A percentile compares a stretch with the other conserved stretches of the same genome.
Conservation (phyloP, 1,140 invertebrate genomes). For the Aphelenchoides fujianensis region DNA sequence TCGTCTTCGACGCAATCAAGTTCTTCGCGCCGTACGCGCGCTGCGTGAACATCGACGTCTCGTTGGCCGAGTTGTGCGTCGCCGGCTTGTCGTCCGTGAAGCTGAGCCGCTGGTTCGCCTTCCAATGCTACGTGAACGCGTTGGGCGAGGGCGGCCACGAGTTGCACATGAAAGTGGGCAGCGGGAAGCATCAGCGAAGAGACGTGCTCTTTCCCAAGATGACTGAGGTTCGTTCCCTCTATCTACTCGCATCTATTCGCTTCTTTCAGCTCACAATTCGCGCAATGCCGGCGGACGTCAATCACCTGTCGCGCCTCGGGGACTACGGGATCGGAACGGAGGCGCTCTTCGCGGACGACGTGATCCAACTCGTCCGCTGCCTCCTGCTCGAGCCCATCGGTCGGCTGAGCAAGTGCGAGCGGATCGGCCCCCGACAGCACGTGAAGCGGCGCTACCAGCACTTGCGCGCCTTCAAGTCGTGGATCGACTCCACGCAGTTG, state of each 20-base stretch:
- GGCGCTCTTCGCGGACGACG: conserved; percentile 6
- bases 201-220: conserved; percentile 19
- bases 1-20: neutral
- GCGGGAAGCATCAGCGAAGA: neutral
- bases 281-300: conserved; percentile 19
- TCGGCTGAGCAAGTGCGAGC: neutral
- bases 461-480: conserved; percentile 27
- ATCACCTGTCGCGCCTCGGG: conserved; percentile 25
- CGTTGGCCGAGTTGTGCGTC: neutral
- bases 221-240: conserved; percentile 13
- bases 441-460: conserved; percentile 33
- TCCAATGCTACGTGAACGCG: conserved; percentile 25
- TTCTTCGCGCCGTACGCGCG: conserved; percentile 25
- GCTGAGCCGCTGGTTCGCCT: conserved; percentile 25
- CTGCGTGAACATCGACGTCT: conserved; percentile 20
- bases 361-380: conserved; percentile 21
- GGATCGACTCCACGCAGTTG: conserved; percentile 24
- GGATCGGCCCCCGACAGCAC: neutral
- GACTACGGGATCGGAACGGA: conserved; percentile 24
- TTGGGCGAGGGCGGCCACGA: conserved; percentile 11
- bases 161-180: conserved; percentile 28
- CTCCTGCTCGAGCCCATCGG: conserved; percentile 23
- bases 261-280: conserved; percentile 28
- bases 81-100: conserved; percentile 24
- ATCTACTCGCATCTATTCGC: conserved; percentile 17